These are phyloP conservation scores for Rhizoglyphus robini DNA, from an alignment of 1,140 invertebrate genomes.

Conservation along the genomic window DNA sequence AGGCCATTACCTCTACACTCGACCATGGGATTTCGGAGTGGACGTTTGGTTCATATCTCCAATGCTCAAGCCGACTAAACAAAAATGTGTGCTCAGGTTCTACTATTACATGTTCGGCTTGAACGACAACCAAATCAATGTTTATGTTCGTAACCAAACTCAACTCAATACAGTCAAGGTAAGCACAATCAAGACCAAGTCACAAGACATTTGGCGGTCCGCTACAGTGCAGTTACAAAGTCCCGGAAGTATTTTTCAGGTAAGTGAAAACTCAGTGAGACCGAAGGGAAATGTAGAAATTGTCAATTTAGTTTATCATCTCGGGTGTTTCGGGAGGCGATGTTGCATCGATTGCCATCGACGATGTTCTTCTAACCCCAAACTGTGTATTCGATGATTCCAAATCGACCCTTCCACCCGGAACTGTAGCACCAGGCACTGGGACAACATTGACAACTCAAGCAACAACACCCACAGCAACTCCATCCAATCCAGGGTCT, in stretches of 20 bases:
- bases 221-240: constrained; percentile 7
- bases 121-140: constrained; percentile 28
- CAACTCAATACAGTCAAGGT: background rate
- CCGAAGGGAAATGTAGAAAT: no score
- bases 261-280: no score
- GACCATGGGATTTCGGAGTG: background rate
- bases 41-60: constrained; percentile 23
- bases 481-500: background rate
- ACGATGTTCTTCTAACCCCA: constrained; percentile 25
- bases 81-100: constrained; percentile 24
- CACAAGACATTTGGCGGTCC: constrained; percentile 23
- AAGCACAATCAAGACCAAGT: background rate
- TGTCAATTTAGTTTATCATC: constrained; percentile 21
- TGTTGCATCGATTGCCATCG: constrained; percentile 24
- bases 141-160: constrained; percentile 25
- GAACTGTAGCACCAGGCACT: constrained; percentile 1
- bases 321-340: constrained; percentile 20
- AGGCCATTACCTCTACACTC: constrained; percentile 22
- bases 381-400: background rate
- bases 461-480: background rate
- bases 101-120: constrained; percentile 35
- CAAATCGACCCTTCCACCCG: background rate
- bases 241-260: background rate
- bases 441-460: background rate
- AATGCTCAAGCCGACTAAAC: background rate